Conservation (phyloP, 2,888 invertebrate species). For the Himalopsyche japonica region DNA sequence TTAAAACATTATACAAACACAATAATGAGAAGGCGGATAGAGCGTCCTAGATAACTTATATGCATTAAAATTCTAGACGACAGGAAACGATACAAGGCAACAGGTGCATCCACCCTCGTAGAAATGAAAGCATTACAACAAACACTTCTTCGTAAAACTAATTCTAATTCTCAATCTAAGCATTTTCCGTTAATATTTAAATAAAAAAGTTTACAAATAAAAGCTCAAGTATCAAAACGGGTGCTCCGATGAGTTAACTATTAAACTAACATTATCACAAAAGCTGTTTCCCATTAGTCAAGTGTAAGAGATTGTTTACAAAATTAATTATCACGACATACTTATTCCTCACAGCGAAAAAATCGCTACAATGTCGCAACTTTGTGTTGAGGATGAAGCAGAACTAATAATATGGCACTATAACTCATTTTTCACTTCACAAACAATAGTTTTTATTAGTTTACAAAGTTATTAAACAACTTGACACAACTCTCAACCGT, state of each 20-base stretch:
- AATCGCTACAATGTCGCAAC: background rate
- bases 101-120: background rate
- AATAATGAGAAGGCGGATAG: background rate
- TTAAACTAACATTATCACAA: constrained; percentile 7
- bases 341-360: background rate
- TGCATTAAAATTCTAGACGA: background rate
- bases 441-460: background rate
- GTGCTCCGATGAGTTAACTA: background rate
- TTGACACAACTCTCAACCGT: background rate
- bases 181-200: background rate
- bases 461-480: background rate
- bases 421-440: background rate
- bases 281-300: constrained; percentile 14
- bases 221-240: background rate
- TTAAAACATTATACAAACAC: background rate
- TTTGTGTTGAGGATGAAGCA: background rate
- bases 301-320: constrained; percentile 20
- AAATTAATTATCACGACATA: constrained; percentile 15
- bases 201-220: background rate
- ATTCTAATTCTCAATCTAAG: background rate
- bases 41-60: background rate
- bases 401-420: background rate
- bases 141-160: background rate
- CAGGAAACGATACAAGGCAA: background rate
- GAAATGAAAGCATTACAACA: background rate